Conservation (phyloP, 2,113 vertebrate species). For the Oncorhynchus kisutch region DNA sequence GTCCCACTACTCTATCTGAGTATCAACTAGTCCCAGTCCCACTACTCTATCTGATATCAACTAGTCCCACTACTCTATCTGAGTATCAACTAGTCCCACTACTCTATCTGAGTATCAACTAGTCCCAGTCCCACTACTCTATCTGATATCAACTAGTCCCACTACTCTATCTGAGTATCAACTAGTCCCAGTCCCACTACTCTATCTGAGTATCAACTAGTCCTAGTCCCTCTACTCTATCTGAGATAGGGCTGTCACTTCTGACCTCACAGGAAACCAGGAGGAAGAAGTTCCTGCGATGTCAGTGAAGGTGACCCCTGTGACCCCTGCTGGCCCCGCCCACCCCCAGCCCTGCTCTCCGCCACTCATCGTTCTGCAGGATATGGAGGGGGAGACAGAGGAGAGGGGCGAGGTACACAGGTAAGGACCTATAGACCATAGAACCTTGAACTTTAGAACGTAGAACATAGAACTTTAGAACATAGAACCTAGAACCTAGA, state of each 20-base stretch:
- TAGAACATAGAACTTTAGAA: no score
- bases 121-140: no score
- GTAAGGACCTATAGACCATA: conserved; percentile 35
- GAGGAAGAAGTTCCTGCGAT: background rate
- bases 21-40: no score
- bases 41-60: no score
- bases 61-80: no score
- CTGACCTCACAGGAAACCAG: background rate
- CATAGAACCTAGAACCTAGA: background rate
- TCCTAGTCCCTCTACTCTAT: background rate
- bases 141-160: no score
- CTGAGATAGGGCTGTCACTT: background rate
- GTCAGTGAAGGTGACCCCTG: background rate
- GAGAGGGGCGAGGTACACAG: background rate
- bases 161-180: no score
- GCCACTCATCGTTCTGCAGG: conserved; percentile 28
- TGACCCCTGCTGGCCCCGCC: conserved; percentile 16
- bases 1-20: no score
- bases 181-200: background rate
- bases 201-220: no score
- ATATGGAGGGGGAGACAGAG: conserved; percentile 46
- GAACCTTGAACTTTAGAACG: no score
- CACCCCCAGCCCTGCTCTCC: conserved; percentile 27
- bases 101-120: no score
- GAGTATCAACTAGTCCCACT: no score